phyloP scores from a whole-genome alignment of 2,888 invertebrate species.

The Mesochorus sp. region DNA sequence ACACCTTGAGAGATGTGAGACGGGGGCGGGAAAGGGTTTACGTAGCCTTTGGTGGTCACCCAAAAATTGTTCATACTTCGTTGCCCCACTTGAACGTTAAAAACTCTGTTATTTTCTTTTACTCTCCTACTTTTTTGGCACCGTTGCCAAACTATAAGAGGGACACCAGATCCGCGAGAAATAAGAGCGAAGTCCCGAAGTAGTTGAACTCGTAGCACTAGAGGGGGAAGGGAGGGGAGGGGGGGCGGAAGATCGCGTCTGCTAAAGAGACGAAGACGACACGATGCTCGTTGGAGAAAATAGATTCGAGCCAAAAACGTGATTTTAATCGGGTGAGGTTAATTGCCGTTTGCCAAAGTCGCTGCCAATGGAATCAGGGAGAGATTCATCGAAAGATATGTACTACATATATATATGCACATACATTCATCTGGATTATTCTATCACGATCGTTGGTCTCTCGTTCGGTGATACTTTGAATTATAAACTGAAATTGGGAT shows the following conservation, averaged over 20 bases:
- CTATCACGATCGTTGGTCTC: slow-evolving; percentile 31
- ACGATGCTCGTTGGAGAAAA: slow-evolving; percentile 63
- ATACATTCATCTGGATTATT: slow-evolving; percentile 8
- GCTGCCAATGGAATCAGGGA: slow-evolving; percentile 42
- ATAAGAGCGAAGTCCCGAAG: slow-evolving; percentile 3
- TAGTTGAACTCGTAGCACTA: background rate
- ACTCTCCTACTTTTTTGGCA: slow-evolving; percentile 40
- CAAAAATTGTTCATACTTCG: slow-evolving; percentile 69
- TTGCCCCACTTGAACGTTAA: slow-evolving; percentile 6
- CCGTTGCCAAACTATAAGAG: slow-evolving; percentile 53
- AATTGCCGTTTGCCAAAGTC: slow-evolving; percentile 59
- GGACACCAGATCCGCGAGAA: background rate
- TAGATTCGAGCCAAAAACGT: slow-evolving; percentile 63
- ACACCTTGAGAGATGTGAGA: background rate
- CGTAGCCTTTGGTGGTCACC: slow-evolving; percentile 71
- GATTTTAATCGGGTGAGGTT: slow-evolving; percentile 63
- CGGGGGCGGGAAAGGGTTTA: slow-evolving; percentile 35
- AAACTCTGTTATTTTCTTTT: background rate
- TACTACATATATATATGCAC: background rate
- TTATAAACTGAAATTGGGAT: background rate
- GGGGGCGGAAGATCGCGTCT: background rate
- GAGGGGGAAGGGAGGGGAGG: background rate
- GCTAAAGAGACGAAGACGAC: background rate
- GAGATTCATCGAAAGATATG: slow-evolving; percentile 7
- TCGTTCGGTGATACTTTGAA: background rate